phyloP scores from a whole-genome alignment of 2,888 invertebrate genomes.

The Neoascia interrupta region DNA sequence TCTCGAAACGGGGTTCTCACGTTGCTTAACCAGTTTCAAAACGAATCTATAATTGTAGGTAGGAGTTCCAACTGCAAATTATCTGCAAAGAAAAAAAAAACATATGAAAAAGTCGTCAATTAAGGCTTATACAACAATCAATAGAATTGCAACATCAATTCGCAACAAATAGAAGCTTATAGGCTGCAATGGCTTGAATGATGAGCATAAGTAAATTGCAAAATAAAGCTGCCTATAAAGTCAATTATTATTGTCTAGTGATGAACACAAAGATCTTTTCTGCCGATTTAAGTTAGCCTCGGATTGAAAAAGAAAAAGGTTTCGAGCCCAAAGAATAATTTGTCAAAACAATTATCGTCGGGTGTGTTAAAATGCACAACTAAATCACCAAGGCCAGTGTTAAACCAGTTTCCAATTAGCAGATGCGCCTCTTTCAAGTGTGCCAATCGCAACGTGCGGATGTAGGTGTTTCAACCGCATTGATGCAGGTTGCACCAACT shows the following conservation, averaged over 20 bases:
- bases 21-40: no score
- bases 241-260: not conserved
- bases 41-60: no score
- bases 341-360: constrained; percentile 14
- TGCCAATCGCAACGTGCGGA: not conserved
- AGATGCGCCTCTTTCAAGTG: constrained; percentile 1
- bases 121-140: constrained; percentile 7
- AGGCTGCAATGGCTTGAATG: constrained; percentile 16
- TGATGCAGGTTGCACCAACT: constrained; percentile 49
- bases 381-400: constrained; percentile 9
- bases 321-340: not conserved
- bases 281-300: constrained; percentile 1
- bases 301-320: constrained; percentile 15
- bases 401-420: constrained; percentile 23
- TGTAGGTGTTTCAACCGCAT: constrained; percentile 11
- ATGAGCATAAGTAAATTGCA: constrained; percentile 19
- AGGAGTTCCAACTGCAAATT: constrained; percentile 1
- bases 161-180: not conserved
- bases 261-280: not conserved
- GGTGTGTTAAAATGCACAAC: constrained; percentile 16
- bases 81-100: constrained; percentile 49
- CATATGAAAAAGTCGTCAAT: not conserved
- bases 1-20: constrained; percentile 46
- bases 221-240: not conserved
- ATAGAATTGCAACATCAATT: constrained; percentile 1